phyloP scores from a whole-genome alignment of 1,140 invertebrate species.

The Goniozus legneri region DNA sequence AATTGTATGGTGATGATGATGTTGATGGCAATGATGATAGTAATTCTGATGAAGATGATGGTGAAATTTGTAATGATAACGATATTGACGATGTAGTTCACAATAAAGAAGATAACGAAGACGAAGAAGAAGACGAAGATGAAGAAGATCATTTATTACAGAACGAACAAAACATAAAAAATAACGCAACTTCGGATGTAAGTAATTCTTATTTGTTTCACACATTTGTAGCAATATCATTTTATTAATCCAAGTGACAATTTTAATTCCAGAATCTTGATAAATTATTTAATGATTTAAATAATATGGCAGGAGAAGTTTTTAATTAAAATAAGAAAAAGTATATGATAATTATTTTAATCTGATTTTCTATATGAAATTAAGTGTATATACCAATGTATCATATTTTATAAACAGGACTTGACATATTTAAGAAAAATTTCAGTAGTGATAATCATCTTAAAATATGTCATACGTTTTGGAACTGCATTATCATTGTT shows the following conservation, averaged over 20 bases:
- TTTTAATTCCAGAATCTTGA: slow-evolving; percentile 43
- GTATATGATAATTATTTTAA: too few relatives aligned
- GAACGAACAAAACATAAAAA: slow-evolving; percentile 9
- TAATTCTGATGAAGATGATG: slow-evolving; percentile 34
- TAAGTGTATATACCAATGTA: too few relatives aligned
- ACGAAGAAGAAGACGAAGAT: slow-evolving; percentile 29
- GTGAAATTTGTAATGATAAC: slow-evolving; percentile 34
- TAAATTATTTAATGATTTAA: slow-evolving; percentile 46
- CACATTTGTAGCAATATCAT: slow-evolving; percentile 1
- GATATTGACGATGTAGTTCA: slow-evolving; percentile 36
- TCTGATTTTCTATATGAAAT: too few relatives aligned
- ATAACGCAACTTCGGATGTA: slow-evolving; percentile 34
- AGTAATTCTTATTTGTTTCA: slow-evolving; percentile 18
- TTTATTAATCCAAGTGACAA: slow-evolving; percentile 11
- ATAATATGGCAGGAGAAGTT: slow-evolving; percentile 43
- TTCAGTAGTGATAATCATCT: too few relatives aligned
- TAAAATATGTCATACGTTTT: too few relatives aligned
- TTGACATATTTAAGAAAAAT: too few relatives aligned
- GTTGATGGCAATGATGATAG: slow-evolving; percentile 39
- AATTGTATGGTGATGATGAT: slow-evolving; percentile 26
- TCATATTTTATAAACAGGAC: too few relatives aligned
- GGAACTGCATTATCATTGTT: too few relatives aligned
- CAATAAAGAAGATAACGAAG: slow-evolving; percentile 33
- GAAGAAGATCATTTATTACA: slow-evolving; percentile 6
- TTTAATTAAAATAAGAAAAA: slow-evolving; percentile 28